These are phyloP conservation scores for Trematomus bernacchii DNA, from an alignment of 2,797 vertebrate genomes.

Conservation along the genomic window DNA sequence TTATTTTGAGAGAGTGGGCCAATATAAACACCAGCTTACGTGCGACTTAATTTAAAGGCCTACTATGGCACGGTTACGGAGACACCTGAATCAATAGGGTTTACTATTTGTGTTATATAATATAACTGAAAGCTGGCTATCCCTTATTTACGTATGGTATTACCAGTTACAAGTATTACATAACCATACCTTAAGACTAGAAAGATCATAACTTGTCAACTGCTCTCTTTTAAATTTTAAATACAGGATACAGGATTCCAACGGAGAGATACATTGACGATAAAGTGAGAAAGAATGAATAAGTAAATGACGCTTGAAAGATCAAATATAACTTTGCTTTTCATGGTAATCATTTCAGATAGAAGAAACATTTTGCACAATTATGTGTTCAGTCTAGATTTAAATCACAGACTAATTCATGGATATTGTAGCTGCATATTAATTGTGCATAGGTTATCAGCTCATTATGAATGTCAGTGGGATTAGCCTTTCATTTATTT, in stretches of 20 bases:
- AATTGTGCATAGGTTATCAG: not conserved
- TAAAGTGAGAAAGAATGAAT: no score
- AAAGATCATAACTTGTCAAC: no score
- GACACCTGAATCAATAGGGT: not conserved
- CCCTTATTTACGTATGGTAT: not conserved
- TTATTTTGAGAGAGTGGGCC: no score
- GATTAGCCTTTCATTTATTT: not conserved
- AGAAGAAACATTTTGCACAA: constrained; percentile 1
- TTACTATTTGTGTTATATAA: not conserved
- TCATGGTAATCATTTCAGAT: not conserved
- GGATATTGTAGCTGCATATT: constrained; percentile 15
- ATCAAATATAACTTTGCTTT: not conserved
- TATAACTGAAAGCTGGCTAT: not conserved
- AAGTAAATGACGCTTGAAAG: no score
- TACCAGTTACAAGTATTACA: no score
- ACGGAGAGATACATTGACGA: no score
- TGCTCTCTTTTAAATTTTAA: no score
- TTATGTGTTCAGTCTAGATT: not conserved
- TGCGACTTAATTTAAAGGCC: not conserved
- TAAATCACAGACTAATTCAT: constrained; percentile 1
- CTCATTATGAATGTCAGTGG: not conserved
- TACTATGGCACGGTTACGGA: not conserved
- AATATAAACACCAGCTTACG: not conserved
- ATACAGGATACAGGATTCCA: no score
- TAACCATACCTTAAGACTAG: no score